Evolutionary conservation across 2,797 vertebrate species (phyloP), one percentile per base, ranked within the genome.

Genomic region (Echeneis naucrates): DNA sequence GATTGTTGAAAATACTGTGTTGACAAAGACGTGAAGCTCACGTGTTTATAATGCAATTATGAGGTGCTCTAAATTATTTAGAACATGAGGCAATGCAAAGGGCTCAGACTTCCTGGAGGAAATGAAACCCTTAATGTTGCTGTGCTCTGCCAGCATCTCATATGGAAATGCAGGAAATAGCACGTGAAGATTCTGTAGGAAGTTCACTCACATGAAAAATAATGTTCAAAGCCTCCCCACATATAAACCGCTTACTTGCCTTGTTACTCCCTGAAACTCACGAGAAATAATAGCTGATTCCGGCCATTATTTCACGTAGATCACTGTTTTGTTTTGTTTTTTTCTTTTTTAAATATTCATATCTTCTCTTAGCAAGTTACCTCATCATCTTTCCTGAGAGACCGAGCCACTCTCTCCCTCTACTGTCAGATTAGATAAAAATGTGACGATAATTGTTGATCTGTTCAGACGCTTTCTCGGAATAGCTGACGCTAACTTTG

Each of bases 131-230:
- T 30, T 48, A 53, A 60, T 61, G 27, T 66, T 74, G 33, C 50
- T 60, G 10, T 77, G 53, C 48, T 62, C 44, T 69, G 19, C 30
- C 42, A 72, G 48, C 35, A 30, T 8, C 14, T 67, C 21, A 53
- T 21, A 60, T 21, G 55, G 55, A 71, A 59, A 65, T 77, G 44
- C 45, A 64, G 5, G 16, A 45, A 26, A 45, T 61, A 44, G 57
- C 12, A 2, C 69, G 51, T 78, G 72, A 66, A 50, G 77, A 69
- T 72, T 69, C 57, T 57, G 35, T 72, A 54, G 48, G 82, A 85
- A 80, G 72, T 27, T 70, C 66, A 52, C 27, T 77, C 61, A 50
- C 26, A 40, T 63, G 53, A 65, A 80, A 80, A 80, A 80, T 81
- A 74, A 81, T 57, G 48, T 75, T 75, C 13, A 50, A 63, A 66